Evolutionary conservation across 2,797 vertebrate species (phyloP), one percentile per base, ranked within the genome.

Genomic region (Lepus oiostolus): DNA sequence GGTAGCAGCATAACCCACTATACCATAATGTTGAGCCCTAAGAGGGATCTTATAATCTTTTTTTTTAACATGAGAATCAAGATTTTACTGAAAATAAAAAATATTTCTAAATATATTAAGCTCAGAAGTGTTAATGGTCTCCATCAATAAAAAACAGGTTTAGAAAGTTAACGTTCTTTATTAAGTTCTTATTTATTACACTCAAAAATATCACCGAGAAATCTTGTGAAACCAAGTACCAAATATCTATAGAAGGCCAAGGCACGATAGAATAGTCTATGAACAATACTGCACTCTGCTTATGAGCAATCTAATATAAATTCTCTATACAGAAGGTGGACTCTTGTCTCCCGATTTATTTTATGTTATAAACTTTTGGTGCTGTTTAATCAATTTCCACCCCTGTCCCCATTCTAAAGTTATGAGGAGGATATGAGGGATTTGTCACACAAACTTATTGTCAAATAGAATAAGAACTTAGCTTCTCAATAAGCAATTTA

Each of bases 31-130:
- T 47, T 47, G 42, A 47, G 42, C 42, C 8, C 42, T 47, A 47
- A 8, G 42, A 52, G 7, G 17, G 10, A 26, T 19, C 80, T 96
- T 74, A 32, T 50, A 91, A 11, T 65, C 88, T 93, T 86, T 81
- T 52, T 58, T 58, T 58, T 58, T 3, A 16, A 60, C 1, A 63
- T 58, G 35, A 86, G 35, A 87, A 32, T 76, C 54, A 93, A 60
- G 75, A 92, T 81, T 96, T 90, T 81, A 82, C 54, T 75, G 17
- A 94, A 22, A 94, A 87, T 85, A 13, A 26, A 42, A 50, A 90
- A 68, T 85, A 72, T 83, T 68, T 87, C 26, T 24, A 67, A 77
- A 79, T 2, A 77, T 86, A 84, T 74, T 90, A 94, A 74, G 14
- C 30, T 95, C 68, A 85, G 30, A 79, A n/a, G 4, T 88, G 82